Evolutionary conservation across 2,113 vertebrate genomes (phyloP).

Genomic region (Phalacrocorax brasilianus): DNA sequence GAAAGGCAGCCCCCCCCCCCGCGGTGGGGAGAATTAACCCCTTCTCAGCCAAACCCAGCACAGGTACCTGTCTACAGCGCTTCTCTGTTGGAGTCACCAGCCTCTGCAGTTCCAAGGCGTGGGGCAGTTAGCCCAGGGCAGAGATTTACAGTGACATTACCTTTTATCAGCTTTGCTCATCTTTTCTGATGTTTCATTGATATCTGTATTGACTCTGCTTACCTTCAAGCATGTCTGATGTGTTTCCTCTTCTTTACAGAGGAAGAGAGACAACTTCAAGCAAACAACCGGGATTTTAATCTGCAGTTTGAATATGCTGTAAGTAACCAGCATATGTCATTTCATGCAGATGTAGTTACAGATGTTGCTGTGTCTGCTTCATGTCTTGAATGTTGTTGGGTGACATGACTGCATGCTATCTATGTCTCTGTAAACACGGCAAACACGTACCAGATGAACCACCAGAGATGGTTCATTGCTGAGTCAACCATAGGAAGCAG

Average conservation of each 20-base stretch:
- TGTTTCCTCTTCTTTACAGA: slow-evolving; percentile 67
- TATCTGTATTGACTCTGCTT: background rate
- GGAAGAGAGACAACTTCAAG: slow-evolving; percentile 82
- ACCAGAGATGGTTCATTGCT: background rate
- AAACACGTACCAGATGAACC: background rate
- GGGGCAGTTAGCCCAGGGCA: background rate
- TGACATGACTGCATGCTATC: background rate
- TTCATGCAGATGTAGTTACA: background rate
- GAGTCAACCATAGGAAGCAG: background rate
- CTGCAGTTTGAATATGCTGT: slow-evolving; percentile 85
- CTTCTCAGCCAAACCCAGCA: too few relatives aligned
- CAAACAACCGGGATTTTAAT: slow-evolving; percentile 87
- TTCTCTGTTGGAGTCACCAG: background rate
- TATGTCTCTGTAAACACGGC: background rate
- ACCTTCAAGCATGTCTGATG: background rate
- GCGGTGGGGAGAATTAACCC: too few relatives aligned
- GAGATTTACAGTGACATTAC: background rate
- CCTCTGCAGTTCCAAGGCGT: background rate
- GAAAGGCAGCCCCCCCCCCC: too few relatives aligned
- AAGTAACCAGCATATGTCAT: slow-evolving; percentile 51
- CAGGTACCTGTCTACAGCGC: background rate
- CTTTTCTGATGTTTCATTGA: background rate
- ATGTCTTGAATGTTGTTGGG: background rate
- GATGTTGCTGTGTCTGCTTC: background rate
- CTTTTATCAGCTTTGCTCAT: background rate